A percentile compares a stretch with the other conserved stretches of the same genome.
phyloP scores from a whole-genome alignment of 2,113 vertebrate species.

The Edolisoma coerulescens region DNA sequence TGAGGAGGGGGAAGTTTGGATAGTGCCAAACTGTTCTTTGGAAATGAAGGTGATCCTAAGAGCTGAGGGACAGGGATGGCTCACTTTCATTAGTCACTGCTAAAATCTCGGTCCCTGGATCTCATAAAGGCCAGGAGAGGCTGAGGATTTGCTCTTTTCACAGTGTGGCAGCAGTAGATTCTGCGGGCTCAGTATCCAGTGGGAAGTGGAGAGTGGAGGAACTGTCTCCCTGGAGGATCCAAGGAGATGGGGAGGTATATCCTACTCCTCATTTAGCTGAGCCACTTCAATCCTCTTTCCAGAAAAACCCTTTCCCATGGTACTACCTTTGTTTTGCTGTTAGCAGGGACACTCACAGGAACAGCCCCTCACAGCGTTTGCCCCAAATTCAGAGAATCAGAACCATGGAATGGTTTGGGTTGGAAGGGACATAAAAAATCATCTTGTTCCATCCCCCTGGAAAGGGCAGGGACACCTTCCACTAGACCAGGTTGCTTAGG shows the following conservation, averaged over 20 bases:
- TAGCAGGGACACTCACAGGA: not conserved
- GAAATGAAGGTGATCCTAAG: not conserved
- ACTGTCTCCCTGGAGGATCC: not conserved
- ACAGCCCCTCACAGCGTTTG: rapidly evolving
- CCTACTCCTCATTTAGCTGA: not conserved
- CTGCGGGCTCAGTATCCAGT: not conserved
- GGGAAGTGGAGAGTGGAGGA: not conserved
- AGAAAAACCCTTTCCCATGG: rapidly evolving
- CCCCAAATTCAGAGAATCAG: not conserved
- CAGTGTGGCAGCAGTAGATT: not conserved
- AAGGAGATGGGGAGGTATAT: not conserved
- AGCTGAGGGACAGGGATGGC: not conserved
- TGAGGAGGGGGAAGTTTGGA: not conserved
- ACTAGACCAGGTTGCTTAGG: not conserved
- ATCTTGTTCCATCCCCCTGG: not conserved
- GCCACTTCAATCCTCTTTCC: not conserved
- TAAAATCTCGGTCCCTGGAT: not conserved
- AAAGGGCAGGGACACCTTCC: not conserved
- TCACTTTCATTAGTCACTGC: not conserved
- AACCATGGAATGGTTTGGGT: not conserved
- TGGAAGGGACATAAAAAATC: no score
- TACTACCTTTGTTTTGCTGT: not conserved
- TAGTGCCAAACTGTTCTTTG: not conserved
- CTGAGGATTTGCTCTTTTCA: not conserved
- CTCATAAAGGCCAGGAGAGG: not conserved